A percentile compares a stretch with the other conserved stretches of the same genome.
Evolutionary conservation across 2,888 invertebrate genomes (phyloP).

Genomic region (Drosophila hamatofila): DNA sequence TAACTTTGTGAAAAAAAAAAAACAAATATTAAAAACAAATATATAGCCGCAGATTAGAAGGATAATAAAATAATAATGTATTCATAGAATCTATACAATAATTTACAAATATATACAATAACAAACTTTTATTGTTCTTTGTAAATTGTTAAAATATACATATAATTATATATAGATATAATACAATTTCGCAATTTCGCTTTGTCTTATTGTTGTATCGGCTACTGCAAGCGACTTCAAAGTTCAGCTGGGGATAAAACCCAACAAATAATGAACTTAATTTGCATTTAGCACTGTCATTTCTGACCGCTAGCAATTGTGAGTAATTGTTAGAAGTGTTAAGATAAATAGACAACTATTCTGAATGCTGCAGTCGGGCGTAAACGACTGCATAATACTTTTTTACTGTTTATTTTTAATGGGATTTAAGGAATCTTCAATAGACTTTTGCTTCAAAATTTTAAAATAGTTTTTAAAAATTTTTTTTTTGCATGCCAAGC

Average conservation of each 20-base stretch:
- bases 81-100: not conserved
- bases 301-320: slow-evolving; percentile 1
- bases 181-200: not conserved
- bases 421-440: no score
- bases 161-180: not conserved
- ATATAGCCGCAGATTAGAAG: no score
- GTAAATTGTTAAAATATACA: not conserved
- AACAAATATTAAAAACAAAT: not conserved
- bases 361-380: no score
- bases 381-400: not conserved
- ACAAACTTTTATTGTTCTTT: not conserved
- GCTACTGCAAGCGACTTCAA: not conserved
- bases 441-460: no score
- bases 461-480: no score
- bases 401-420: no score
- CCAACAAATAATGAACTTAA: slow-evolving; percentile 12
- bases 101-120: not conserved
- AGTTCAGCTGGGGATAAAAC: not conserved
- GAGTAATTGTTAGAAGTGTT: slow-evolving; percentile 11
- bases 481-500: no score
- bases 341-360: not conserved
- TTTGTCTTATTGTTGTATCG: not conserved
- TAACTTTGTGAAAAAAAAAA: not conserved
- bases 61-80: not conserved
- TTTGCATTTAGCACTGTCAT: slow-evolving; percentile 20